Percentiles rank a stretch among this genome's conserved stretches.
Conservation (phyloP, 2,113 vertebrate species). For the Corythornis madagascariensis region DNA sequence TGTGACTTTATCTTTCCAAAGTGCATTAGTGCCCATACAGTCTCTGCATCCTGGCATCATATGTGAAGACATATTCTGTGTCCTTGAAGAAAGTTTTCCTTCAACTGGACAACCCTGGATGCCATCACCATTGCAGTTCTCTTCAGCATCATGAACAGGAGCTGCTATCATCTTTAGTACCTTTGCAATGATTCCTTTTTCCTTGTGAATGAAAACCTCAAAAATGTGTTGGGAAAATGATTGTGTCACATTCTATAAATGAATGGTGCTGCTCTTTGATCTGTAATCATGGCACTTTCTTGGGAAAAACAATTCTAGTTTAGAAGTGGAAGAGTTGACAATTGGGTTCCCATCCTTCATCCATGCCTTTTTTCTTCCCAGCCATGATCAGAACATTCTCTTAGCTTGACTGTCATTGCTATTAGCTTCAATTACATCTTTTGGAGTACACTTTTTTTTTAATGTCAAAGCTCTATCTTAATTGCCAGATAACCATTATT, state of each 20-base stretch:
- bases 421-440: not conserved
- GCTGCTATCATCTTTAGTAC: not conserved
- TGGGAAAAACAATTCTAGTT: not conserved
- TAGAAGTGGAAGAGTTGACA: not conserved
- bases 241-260: not conserved
- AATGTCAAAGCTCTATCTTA: not conserved
- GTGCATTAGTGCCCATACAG: fast-evolving
- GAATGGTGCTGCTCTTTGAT: not conserved
- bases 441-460: not conserved
- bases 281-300: not conserved
- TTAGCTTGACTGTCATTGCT: not conserved
- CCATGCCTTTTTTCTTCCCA: not conserved
- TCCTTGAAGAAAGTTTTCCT: not conserved
- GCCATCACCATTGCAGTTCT: not conserved
- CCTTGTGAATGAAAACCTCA: not conserved
- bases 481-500: not conserved
- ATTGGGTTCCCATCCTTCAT: not conserved
- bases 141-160: not conserved
- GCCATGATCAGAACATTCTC: not conserved
- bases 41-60: not conserved
- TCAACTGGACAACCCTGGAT: fast-evolving
- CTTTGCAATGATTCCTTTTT: not conserved
- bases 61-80: not conserved
- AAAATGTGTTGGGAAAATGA: not conserved
- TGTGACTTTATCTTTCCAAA: not conserved